A percentile compares a stretch with the other conserved stretches of the same genome.
Evolutionary conservation across 2,113 vertebrate species (phyloP).

Genomic region (Cephalopterus ornatus): DNA sequence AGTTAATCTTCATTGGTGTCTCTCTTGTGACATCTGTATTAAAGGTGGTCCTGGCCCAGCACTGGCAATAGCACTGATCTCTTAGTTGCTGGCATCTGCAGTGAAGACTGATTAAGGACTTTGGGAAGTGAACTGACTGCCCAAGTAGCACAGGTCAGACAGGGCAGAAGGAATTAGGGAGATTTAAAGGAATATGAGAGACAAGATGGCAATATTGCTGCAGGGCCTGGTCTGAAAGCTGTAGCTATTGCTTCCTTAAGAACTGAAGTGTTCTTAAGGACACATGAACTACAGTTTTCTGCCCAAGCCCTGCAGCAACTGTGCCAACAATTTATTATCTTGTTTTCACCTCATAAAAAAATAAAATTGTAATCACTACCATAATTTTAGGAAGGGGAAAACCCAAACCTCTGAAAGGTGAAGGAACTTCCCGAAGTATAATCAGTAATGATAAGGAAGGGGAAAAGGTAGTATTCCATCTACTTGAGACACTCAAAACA

Average conservation of each 20-base stretch:
- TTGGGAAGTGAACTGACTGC: neutral
- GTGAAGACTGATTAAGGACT: neutral
- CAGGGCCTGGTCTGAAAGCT: neutral
- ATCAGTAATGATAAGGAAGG: neutral
- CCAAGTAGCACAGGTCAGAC: neutral
- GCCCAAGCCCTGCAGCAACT: neutral
- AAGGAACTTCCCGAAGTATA: neutral
- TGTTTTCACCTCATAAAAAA: neutral
- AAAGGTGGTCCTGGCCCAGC: neutral
- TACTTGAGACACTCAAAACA: neutral
- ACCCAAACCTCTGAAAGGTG: neutral
- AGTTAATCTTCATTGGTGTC: conserved; percentile 9
- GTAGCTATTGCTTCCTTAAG: neutral
- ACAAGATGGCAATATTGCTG: neutral
- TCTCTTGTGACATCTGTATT: neutral
- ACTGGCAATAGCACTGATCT: neutral
- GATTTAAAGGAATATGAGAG: neutral
- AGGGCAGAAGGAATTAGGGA: neutral
- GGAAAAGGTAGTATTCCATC: neutral
- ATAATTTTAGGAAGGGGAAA: neutral
- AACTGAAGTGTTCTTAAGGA: neutral
- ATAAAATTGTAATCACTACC: neutral
- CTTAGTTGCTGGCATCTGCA: neutral
- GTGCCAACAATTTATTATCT: neutral
- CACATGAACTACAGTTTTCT: neutral